A percentile compares a stretch with the other conserved stretches of the same genome.
Conservation (phyloP, 2,888 invertebrate species). For the Calliopum simillimum region DNA sequence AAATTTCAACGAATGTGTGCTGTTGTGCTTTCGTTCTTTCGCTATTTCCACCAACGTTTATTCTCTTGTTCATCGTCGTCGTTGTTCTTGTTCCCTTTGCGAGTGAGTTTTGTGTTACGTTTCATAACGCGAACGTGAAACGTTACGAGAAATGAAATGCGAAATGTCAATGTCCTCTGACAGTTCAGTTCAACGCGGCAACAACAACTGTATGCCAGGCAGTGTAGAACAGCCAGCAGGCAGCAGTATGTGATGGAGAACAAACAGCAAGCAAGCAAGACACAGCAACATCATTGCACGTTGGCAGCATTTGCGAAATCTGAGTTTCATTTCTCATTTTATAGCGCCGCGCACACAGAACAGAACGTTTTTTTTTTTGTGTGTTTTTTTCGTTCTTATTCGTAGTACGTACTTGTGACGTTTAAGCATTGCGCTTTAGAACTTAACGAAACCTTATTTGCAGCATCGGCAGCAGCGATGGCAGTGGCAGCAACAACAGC, state of each 20-base stretch:
- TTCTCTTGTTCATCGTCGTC: background rate
- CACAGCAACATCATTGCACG: constrained; percentile 17
- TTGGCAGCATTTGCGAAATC: constrained; percentile 4
- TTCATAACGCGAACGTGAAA: constrained; percentile 11
- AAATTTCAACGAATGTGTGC: background rate
- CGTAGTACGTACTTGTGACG: too few species aligned
- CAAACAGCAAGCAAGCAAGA: background rate
- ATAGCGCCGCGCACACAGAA: background rate
- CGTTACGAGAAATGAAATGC: constrained; percentile 57
- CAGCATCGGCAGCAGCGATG: constrained; percentile 24
- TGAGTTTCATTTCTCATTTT: constrained; percentile 13
- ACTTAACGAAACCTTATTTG: constrained; percentile 21
- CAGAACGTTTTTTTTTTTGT: background rate
- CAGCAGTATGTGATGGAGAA: constrained; percentile 4
- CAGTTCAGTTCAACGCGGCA: constrained; percentile 27
- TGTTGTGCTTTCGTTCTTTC: constrained; percentile 9
- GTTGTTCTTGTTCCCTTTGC: constrained; percentile 10
- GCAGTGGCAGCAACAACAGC: constrained; percentile 11
- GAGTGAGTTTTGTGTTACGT: constrained; percentile 10
- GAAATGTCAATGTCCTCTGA: constrained; percentile 65
- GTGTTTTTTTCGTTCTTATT: background rate
- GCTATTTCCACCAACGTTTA: background rate
- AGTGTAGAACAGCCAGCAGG: background rate
- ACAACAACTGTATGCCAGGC: constrained; percentile 7
- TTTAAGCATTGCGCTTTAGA: background rate